Percentiles rank a stretch among this genome's conserved stretches.
phyloP scores from a whole-genome alignment of 2,888 invertebrate genomes.

The Folsomia candida region DNA sequence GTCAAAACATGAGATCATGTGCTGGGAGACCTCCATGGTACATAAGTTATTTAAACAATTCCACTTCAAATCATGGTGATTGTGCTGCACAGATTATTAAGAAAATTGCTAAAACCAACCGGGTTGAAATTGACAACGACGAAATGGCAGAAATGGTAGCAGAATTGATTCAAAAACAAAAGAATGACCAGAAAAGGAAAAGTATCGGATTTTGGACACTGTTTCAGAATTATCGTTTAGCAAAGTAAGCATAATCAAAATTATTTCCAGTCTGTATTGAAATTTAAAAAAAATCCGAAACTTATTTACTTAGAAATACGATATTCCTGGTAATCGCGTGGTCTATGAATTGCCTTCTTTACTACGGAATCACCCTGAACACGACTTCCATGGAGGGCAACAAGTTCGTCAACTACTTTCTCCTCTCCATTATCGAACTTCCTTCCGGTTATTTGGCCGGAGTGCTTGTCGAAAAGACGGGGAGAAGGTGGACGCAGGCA shows the following conservation, averaged over 20 bases:
- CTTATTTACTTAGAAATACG: conserved; percentile 22
- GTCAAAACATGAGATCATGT: too few relatives aligned
- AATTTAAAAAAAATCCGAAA: not conserved
- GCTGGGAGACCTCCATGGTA: too few relatives aligned
- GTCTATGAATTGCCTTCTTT: conserved; percentile 38
- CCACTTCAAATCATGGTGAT: too few relatives aligned
- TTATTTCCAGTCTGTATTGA: not conserved
- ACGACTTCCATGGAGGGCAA: conserved; percentile 42
- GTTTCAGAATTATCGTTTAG: conserved; percentile 40
- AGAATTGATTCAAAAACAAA: conserved; percentile 15
- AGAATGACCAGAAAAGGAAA: conserved; percentile 8
- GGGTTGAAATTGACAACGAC: conserved; percentile 11
- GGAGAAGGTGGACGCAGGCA: conserved; percentile 56
- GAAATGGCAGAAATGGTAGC: conserved; percentile 23
- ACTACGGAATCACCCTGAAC: conserved; percentile 43
- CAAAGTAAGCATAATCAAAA: conserved; percentile 37
- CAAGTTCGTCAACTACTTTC: conserved; percentile 41
- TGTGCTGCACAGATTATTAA: conserved; percentile 24
- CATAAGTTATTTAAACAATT: too few relatives aligned
- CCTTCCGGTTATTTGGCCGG: conserved; percentile 52
- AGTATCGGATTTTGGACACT: conserved; percentile 45
- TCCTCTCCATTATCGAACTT: conserved; percentile 42
- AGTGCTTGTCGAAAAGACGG: conserved; percentile 58
- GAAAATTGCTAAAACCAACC: conserved; percentile 34
- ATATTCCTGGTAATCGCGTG: not conserved